These are phyloP conservation scores for Zelostemma sp. DNA, from an alignment of 1,140 invertebrate genomes.

Conservation along the genomic window DNA sequence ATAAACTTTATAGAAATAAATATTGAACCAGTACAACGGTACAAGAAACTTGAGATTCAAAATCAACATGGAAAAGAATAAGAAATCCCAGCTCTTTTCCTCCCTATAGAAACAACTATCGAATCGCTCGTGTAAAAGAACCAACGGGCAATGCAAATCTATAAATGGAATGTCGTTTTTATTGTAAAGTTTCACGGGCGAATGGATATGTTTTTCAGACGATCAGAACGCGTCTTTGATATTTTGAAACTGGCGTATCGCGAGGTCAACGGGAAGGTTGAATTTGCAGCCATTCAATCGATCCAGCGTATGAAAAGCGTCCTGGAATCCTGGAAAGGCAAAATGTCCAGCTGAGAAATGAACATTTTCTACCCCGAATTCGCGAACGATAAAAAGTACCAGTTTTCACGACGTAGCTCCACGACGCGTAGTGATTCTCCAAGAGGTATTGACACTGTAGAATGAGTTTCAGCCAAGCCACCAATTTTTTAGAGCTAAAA, in stretches of 20 bases:
- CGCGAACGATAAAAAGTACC: constrained; percentile 74
- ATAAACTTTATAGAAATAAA: no score
- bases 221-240: constrained; percentile 95
- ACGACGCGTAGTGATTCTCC: constrained; percentile 92
- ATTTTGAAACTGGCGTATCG: constrained; percentile 95
- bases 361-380: neutral
- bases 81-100: no score
- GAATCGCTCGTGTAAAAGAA: no score
- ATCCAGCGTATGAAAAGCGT: constrained; percentile 91
- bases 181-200: constrained; percentile 10
- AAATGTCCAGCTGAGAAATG: no score
- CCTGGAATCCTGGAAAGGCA: constrained; percentile 92
- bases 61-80: no score
- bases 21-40: no score
- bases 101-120: no score
- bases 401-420: constrained; percentile 96
- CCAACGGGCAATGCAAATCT: no score
- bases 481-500: constrained; percentile 87
- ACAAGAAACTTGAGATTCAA: no score
- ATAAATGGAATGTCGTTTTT: no score
- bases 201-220: constrained; percentile 15
- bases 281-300: constrained; percentile 88
- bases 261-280: constrained; percentile 94
- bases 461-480: constrained; percentile 93
- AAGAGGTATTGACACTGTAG: constrained; percentile 90